Percentiles rank a stretch among this genome's conserved stretches.
Evolutionary conservation across 2,888 invertebrate genomes (phyloP).

Genomic region (Selenia dentaria): DNA sequence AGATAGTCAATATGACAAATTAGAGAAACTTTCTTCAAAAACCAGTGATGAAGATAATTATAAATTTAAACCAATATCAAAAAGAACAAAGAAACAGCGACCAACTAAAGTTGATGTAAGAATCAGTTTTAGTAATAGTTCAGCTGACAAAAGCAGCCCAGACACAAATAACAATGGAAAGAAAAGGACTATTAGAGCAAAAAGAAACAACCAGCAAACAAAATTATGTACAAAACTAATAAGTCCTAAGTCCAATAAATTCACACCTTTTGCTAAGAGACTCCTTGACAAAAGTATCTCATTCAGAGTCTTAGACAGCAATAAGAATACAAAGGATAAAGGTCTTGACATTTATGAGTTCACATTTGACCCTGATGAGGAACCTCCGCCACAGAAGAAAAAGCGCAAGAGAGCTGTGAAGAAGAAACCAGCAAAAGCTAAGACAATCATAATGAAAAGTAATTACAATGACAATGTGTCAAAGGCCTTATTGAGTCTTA

Average conservation of each 20-base stretch:
- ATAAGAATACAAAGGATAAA: constrained; percentile 37
- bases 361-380: constrained; percentile 74
- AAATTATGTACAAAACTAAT: constrained; percentile 27
- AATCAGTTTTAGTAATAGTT: constrained; percentile 10
- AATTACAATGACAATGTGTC: constrained; percentile 69
- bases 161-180: constrained; percentile 59
- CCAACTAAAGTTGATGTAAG: constrained; percentile 5
- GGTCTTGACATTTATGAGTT: constrained; percentile 71
- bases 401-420: constrained; percentile 58
- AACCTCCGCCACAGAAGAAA: constrained; percentile 69
- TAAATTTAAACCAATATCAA: constrained; percentile 9
- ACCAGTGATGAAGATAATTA: neutral
- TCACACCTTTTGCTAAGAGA: constrained; percentile 31
- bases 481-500: constrained; percentile 62
- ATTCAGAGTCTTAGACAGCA: constrained; percentile 57
- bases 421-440: constrained; percentile 57
- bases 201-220: constrained; percentile 13
- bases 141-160: constrained; percentile 38
- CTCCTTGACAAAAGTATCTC: constrained; percentile 47
- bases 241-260: constrained; percentile 21
- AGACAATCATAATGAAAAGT: constrained; percentile 49
- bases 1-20: constrained; percentile 8
- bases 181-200: constrained; percentile 19
- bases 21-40: neutral
- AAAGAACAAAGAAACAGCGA: neutral